These are phyloP conservation scores for Drosophila setifemur DNA, from an alignment of 1,140 invertebrate genomes.

Conservation along the genomic window DNA sequence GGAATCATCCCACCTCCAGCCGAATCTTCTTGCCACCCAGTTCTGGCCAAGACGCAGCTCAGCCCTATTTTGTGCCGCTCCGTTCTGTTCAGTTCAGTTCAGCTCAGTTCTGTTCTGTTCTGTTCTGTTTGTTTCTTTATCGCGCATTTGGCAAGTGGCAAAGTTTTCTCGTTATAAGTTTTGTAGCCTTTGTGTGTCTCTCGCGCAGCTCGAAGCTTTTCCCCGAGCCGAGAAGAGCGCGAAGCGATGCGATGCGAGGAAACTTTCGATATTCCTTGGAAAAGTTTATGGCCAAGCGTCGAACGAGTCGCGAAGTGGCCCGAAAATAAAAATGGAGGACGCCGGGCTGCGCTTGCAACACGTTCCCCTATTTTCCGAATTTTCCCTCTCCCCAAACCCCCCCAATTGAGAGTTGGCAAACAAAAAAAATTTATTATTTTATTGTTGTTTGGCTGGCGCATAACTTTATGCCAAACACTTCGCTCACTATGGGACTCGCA, in stretches of 20 bases:
- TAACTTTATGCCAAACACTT: slow-evolving; percentile 77
- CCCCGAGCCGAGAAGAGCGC: slow-evolving; percentile 34
- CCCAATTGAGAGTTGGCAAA: slow-evolving; percentile 45
- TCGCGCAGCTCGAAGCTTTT: slow-evolving; percentile 59
- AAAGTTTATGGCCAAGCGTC: slow-evolving; percentile 64
- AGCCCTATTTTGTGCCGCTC: slow-evolving; percentile 11
- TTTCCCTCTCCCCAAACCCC: no score
- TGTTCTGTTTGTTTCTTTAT: slow-evolving; percentile 77
- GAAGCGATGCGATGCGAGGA: slow-evolving; percentile 23
- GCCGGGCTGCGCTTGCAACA: slow-evolving; percentile 43
- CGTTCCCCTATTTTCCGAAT: slow-evolving; percentile 12
- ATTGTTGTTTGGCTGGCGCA: slow-evolving; percentile 74
- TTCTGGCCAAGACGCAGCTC: not conserved
- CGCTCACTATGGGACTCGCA: slow-evolving; percentile 44
- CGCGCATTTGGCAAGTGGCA: slow-evolving; percentile 81
- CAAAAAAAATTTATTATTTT: slow-evolving; percentile 71
- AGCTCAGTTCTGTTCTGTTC: slow-evolving; percentile 26
- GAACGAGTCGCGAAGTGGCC: slow-evolving; percentile 54
- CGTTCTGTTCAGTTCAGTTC: slow-evolving; percentile 11
- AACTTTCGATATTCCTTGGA: slow-evolving; percentile 80
- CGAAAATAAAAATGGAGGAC: slow-evolving; percentile 23
- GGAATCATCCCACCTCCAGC: not conserved
- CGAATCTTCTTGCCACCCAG: no score
- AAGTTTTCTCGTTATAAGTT: slow-evolving; percentile 83
- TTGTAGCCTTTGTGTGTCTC: slow-evolving; percentile 80